Percentiles rank a stretch among this genome's conserved stretches.
phyloP scores from a whole-genome alignment of 2,113 vertebrate genomes.

The Paramormyrops kingsleyae region DNA sequence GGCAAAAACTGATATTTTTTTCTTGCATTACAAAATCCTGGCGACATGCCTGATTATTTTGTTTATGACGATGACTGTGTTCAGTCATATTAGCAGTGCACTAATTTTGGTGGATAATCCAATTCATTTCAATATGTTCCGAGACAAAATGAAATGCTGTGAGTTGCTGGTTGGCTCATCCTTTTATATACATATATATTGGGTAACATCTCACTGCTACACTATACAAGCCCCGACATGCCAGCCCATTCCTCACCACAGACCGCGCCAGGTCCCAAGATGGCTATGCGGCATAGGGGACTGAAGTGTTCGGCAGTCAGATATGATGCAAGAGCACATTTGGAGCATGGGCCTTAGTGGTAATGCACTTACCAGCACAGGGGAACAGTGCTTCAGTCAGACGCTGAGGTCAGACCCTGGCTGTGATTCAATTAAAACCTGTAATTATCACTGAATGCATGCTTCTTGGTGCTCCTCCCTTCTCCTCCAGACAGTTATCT shows the following conservation, averaged over 20 bases:
- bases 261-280: neutral
- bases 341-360: neutral
- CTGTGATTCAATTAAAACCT: constrained; percentile 71
- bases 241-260: neutral
- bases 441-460: constrained; percentile 57
- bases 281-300: neutral
- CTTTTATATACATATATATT: neutral
- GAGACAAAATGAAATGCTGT: neutral
- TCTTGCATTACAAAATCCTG: neutral
- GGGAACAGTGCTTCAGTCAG: constrained; percentile 47
- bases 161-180: neutral
- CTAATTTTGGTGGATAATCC: neutral
- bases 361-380: constrained; percentile 8
- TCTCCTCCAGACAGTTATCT: constrained; percentile 31
- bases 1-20: neutral
- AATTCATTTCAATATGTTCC: neutral
- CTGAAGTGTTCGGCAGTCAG: neutral
- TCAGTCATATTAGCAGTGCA: neutral
- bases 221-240: neutral
- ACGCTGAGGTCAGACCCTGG: constrained; percentile 56
- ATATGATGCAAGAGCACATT: neutral
- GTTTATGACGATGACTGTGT: neutral
- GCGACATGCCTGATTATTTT: neutral
- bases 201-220: neutral
- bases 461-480: constrained; percentile 28